phyloP scores from a whole-genome alignment of 2,888 invertebrate genomes.

The Lasioglossum lativentre region DNA sequence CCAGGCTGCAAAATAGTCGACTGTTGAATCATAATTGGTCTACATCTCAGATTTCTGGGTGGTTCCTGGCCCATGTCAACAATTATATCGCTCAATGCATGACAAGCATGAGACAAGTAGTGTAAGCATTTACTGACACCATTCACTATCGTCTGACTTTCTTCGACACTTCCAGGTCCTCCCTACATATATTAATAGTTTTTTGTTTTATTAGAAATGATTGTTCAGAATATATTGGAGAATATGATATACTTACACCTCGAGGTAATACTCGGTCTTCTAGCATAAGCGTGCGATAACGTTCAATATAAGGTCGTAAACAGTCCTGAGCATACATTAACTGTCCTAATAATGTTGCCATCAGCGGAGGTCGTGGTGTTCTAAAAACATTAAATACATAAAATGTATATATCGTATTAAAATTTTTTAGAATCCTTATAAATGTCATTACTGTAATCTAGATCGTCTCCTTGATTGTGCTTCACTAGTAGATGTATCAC shows the following conservation, averaged over 20 bases:
- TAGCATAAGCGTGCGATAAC: slow-evolving; percentile 87
- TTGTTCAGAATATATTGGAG: not conserved
- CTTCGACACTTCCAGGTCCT: slow-evolving; percentile 83
- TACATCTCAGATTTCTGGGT: slow-evolving; percentile 89
- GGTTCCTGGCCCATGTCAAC: slow-evolving; percentile 89
- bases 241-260: slow-evolving; percentile 75
- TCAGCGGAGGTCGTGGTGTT: slow-evolving; percentile 85
- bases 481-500: slow-evolving; percentile 20
- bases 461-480: slow-evolving; percentile 49
- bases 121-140: slow-evolving; percentile 93
- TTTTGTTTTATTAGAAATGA: not conserved
- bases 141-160: slow-evolving; percentile 89
- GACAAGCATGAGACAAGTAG: slow-evolving; percentile 94
- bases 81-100: slow-evolving; percentile 94
- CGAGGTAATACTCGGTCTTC: slow-evolving; percentile 86
- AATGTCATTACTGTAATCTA: slow-evolving; percentile 51
- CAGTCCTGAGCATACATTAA: slow-evolving; percentile 86
- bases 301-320: slow-evolving; percentile 88
- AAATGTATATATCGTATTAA: not conserved
- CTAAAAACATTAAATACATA: slow-evolving; percentile 46
- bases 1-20: slow-evolving; percentile 88
- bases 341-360: slow-evolving; percentile 87
- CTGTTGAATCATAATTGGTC: slow-evolving; percentile 90
- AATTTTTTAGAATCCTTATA: not conserved
- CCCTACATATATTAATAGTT: slow-evolving; percentile 40